Evolutionary conservation across 2,113 vertebrate species (phyloP), one percentile per base, ranked within the genome.

Genomic region (Melospiza georgiana): DNA sequence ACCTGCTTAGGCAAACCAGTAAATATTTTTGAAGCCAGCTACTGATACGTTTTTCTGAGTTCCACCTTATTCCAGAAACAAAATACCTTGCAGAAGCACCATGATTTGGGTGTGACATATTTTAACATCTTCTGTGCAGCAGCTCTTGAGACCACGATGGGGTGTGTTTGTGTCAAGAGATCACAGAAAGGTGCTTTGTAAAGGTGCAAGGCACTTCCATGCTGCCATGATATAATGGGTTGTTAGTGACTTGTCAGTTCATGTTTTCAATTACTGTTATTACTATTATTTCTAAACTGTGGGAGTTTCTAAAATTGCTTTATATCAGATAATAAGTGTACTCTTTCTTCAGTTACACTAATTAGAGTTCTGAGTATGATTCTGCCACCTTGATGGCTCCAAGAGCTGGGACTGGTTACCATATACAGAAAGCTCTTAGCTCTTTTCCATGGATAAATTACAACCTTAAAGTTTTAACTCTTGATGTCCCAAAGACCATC

Each of bases 211-310:
- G 66, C 4, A 9, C 49, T 83, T 89, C 75, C 54, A 51, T 25
- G 1, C 46, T 79, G 41, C 87, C 52, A 77, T 69, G 78, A 58
- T 95, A 87, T 52, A 80, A 94, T 79, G 89, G 71, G 49, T 33
- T 89, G 62, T 46, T 89, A 93, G 72, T 63, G 76, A 81, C 96
- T 91, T 96, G 96, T 92, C 96, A 95, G 95, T 75, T 95, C 93
- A 89, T 93, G 80, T 89, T 90, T 94, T 93, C 94, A 95, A 91
- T 95, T 95, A 95, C 86, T 84, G 57, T 78, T 95, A 97, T 94
- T 95, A 94, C 86, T 78, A 67, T 92, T 97, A 93, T 92, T 92
- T 92, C 66, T 57, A 93, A 92, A 89, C 41, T 83, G 58, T 69
- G 59, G 55, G 78, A 83, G 84, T 90, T 91, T 91, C 85, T 90